Evolutionary conservation across 1,140 invertebrate species (phyloP), one percentile per base, ranked within the genome.

Genomic region (Drosophila teissieri): DNA sequence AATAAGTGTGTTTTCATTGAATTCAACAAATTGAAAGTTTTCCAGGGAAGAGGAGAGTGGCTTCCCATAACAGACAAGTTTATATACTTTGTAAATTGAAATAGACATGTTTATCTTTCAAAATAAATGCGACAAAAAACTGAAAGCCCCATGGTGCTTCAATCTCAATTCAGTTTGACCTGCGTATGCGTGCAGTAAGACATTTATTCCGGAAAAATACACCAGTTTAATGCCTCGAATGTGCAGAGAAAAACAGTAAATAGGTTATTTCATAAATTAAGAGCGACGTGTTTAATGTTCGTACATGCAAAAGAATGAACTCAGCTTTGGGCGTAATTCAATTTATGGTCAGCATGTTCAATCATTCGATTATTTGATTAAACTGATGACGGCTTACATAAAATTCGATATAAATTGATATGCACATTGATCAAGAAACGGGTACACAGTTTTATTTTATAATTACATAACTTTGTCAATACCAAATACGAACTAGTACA

Each of bases 201-300:
- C 14, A 22, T 46, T 14, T 14, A 14, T 46, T 22, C 19, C 2
- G 2, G 44, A 7, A 22, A 22, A 22, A 22, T 7, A 46, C 6
- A 22, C 11, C 22, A 22, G 11, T 14, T 5, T 2, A 46, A 46
- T 6, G 2, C 12, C 17, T 12, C 8, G 17, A 45, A 19, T 19
- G 19, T 14, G 44, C 12, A 6, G 12, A 22, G 12, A n/a, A 46
- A 48, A 48, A 14, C 22, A 24, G n/a, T n/a, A n/a, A n/a, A n/a
- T 24, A 46, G n/a, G 6, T 8, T 48, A n/a, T 48, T 48, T 27
- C 14, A 48, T n/a, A 48, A 48, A 48, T 27, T n/a, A 48, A 48
- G 14, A 27, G 12, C 10, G 45, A 48, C 45, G 11, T 46, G 11
- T 46, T 48, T n/a, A 48, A 48, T 48, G 10, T 48, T 14, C 45